A percentile compares a stretch with the other conserved stretches of the same genome.
Conservation (phyloP, 2,113 vertebrate genomes). For the Polypterus bichir region DNA sequence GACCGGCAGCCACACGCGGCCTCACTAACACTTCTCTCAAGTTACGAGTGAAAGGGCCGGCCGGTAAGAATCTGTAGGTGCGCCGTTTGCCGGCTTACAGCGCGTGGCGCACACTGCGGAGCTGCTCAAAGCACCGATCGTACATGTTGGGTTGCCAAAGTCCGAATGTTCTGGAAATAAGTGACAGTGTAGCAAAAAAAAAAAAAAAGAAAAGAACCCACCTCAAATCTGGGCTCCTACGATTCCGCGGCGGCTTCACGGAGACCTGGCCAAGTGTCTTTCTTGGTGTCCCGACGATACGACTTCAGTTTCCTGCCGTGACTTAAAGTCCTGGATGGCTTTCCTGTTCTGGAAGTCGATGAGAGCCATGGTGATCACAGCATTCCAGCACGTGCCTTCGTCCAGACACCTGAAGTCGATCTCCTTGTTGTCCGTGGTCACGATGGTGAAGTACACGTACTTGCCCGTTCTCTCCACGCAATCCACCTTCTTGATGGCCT, state of each 20-base stretch:
- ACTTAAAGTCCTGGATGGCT: constrained; percentile 78
- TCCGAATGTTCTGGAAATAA: too few relatives aligned
- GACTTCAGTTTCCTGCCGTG: constrained; percentile 64
- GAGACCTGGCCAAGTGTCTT: constrained; percentile 52
- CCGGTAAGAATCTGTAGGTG: too few relatives aligned
- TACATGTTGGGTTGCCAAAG: too few relatives aligned
- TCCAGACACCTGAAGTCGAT: constrained; percentile 87
- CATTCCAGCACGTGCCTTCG: constrained; percentile 82
- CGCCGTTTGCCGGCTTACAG: too few relatives aligned
- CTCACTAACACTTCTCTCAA: too few relatives aligned
- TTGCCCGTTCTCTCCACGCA: constrained; percentile 91
- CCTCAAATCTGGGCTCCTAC: background rate
- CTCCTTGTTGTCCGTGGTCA: constrained; percentile 86
- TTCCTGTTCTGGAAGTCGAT: constrained; percentile 90
- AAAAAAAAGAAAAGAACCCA: background rate
- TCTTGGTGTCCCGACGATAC: constrained; percentile 53
- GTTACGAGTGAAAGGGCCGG: too few relatives aligned
- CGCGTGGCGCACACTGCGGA: too few relatives aligned
- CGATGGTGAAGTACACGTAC: constrained; percentile 94
- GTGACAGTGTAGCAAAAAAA: background rate
- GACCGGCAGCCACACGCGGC: too few relatives aligned
- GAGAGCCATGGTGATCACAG: constrained; percentile 87
- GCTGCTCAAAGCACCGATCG: too few relatives aligned
- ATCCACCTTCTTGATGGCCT: constrained; percentile 82
- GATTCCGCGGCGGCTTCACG: constrained; percentile 34